These are phyloP conservation scores for Amblyopsis rosae DNA, from an alignment of 2,113 vertebrate genomes.

Conservation along the genomic window DNA sequence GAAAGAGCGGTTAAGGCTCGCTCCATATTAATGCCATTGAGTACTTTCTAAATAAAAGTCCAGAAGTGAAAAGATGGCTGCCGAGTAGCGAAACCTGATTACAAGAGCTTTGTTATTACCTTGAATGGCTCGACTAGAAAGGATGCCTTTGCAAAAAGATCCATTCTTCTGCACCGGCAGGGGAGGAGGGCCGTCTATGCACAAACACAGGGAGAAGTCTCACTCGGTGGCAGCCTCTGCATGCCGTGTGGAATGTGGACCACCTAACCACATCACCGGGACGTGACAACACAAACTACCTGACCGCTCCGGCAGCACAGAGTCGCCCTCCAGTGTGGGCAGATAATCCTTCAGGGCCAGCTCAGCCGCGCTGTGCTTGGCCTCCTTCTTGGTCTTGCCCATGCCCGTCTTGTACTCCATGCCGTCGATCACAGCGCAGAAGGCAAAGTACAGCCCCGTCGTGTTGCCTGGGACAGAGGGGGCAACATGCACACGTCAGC, in stretches of 20 bases:
- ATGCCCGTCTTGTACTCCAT: conserved; percentile 86
- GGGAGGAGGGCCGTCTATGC: conserved; percentile 58
- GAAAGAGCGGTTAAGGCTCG: too few species aligned
- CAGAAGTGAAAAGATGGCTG: too few species aligned
- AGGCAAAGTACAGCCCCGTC: conserved; percentile 85
- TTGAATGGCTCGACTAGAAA: conserved; percentile 49
- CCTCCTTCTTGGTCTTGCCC: conserved; percentile 88
- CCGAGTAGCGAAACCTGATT: too few species aligned
- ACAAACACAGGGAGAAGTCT: background rate
- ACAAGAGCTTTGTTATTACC: background rate
- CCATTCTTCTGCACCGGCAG: conserved; percentile 65
- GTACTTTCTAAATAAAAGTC: too few species aligned
- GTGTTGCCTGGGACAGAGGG: conserved; percentile 69
- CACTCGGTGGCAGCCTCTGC: background rate
- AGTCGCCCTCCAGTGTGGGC: conserved; percentile 60
- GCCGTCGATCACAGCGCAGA: conserved; percentile 89
- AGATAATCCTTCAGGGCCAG: conserved; percentile 86
- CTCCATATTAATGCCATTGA: too few species aligned
- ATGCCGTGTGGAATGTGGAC: background rate
- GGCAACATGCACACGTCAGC: too few species aligned
- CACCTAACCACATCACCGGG: too few species aligned
- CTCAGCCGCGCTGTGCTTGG: conserved; percentile 82
- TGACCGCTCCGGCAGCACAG: conserved; percentile 52
- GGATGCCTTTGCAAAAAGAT: conserved; percentile 2
- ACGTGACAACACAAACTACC: conserved; percentile 53